Evolutionary conservation across 2,888 invertebrate genomes (phyloP), one percentile per base, ranked within the genome.

Genomic region (Siphonodentalium dalli): DNA sequence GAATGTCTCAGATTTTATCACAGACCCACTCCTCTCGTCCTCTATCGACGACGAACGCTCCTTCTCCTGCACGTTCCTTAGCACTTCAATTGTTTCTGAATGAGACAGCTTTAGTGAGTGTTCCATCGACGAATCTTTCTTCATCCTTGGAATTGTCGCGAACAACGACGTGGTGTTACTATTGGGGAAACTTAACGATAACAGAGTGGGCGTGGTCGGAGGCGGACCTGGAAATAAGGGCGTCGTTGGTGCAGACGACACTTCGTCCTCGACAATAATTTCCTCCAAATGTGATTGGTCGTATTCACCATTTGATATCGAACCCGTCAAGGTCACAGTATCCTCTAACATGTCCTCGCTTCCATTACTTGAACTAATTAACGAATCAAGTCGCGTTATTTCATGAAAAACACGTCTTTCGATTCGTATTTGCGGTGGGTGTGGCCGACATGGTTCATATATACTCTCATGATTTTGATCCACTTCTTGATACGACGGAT

Each of bases 321-420:
- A n/a, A n/a, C n/a, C n/a, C n/a, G n/a, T n/a, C n/a, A n/a, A n/a
- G 39, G 24, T 20, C 26, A 33, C 18, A 2, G 38, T 26, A 2
- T 43, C 37, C n/a, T 66, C 62, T 15, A 65, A 38, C 58, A 71
- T 63, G 47, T 75, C 72, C 43, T 72, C 70, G 58, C 72, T 74
- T 26, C 68, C 74, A 51, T 68, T 71, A 48, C 74, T 73, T 33
- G 75, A 75, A 58, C 75, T 75, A n/a, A 74, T 63, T 26, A 77
- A 54, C 3, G 74, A 75, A 37, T 72, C 69, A 45, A 72, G 59
- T 37, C 68, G 56, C 9, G 61, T 57, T 9, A 59, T 47, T 23
- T 65, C 70, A 18, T 63, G 67, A 49, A 75, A 76, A 23, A 74
- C 68, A 52, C 77, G 78, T 27, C 81, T 65, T 53, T 79, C 80